Percentiles rank a stretch among this genome's conserved stretches.
These are phyloP conservation scores for Mesoclemmys tuberculata DNA, from an alignment of 2,113 vertebrate species.

Conservation along the genomic window DNA sequence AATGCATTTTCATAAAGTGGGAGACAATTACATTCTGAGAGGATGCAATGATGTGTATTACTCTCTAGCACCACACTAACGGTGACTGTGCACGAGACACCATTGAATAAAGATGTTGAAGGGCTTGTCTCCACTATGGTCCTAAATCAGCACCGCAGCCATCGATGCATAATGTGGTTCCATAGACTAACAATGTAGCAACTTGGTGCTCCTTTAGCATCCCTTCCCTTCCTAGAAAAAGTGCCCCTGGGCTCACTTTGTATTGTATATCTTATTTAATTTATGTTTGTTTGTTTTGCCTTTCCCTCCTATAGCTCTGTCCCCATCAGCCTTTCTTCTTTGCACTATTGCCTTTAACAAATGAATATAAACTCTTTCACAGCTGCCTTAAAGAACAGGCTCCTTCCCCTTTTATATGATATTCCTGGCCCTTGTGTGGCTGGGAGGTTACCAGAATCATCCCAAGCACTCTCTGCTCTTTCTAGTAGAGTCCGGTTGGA, in stretches of 20 bases:
- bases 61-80: not conserved
- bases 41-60: rapidly evolving
- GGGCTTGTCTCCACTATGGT: too few species aligned
- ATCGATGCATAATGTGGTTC: not conserved
- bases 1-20: rapidly evolving
- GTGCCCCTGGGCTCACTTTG: not conserved
- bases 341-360: not conserved
- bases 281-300: not conserved
- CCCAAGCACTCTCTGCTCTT: not conserved
- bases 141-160: too few species aligned
- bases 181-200: not conserved
- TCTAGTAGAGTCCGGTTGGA: not conserved
- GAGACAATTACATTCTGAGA: rapidly evolving
- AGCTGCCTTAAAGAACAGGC: not conserved
- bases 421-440: not conserved
- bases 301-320: not conserved
- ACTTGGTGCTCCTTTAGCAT: not conserved
- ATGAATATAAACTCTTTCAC: not conserved
- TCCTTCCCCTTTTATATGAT: not conserved
- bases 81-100: not conserved
- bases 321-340: not conserved
- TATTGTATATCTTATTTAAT: not conserved
- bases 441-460: not conserved
- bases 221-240: not conserved
- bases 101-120: not conserved